These are phyloP conservation scores for Oreochromis tanganicae DNA, from an alignment of 2,113 vertebrate genomes.

Conservation along the genomic window DNA sequence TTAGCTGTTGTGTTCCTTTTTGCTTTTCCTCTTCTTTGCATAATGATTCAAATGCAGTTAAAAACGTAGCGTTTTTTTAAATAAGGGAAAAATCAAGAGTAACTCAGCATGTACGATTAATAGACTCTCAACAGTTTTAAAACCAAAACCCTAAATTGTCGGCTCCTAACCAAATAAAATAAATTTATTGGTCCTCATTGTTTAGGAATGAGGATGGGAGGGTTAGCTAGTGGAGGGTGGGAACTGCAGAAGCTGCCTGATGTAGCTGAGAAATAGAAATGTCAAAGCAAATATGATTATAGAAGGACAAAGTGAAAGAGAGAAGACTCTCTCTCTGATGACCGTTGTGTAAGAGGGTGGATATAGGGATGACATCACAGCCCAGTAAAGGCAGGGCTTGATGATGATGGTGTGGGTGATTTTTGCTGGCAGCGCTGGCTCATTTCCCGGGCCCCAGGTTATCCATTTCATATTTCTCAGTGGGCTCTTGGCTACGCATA, in stretches of 20 bases:
- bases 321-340: not conserved
- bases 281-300: not conserved
- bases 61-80: accelerated
- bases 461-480: conserved; percentile 36
- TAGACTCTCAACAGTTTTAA: accelerated
- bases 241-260: not conserved
- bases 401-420: not conserved
- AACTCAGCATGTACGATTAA: accelerated
- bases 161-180: accelerated
- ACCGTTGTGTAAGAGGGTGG: not conserved
- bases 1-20: not conserved
- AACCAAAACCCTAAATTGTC: not conserved
- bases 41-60: not conserved
- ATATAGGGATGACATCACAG: conserved; percentile 21
- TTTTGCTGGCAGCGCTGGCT: conserved; percentile 31
- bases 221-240: not conserved
- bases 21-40: accelerated
- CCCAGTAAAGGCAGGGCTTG: not conserved
- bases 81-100: not conserved
- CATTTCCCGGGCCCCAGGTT: not conserved
- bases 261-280: not conserved
- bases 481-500: not conserved
- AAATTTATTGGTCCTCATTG: not conserved
- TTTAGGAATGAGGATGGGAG: not conserved
- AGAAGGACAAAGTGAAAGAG: not conserved